Percentiles rank a stretch among this genome's conserved stretches.
Conservation (phyloP, 2,888 invertebrate genomes). For the Temnothorax ravouxi region DNA sequence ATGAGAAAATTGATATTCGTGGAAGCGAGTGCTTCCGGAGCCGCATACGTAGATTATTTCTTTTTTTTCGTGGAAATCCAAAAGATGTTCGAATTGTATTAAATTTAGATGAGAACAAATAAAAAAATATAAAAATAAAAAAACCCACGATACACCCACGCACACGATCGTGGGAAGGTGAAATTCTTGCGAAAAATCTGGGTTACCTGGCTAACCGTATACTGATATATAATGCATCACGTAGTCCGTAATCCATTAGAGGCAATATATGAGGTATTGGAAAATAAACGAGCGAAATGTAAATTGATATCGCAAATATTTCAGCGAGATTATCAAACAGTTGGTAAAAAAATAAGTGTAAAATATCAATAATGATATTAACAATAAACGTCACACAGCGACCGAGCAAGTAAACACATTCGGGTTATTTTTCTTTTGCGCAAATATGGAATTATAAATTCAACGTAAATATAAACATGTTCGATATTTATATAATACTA, state of each 20-base stretch:
- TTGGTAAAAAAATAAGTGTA: background rate
- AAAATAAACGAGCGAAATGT: background rate
- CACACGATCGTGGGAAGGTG: background rate
- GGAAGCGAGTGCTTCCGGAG: background rate
- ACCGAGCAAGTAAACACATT: background rate
- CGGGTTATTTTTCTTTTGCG: background rate
- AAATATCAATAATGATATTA: background rate
- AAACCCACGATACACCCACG: no score
- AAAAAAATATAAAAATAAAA: no score
- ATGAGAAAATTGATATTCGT: background rate
- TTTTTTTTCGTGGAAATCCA: background rate
- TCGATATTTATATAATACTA: background rate
- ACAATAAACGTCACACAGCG: background rate
- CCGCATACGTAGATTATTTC: background rate
- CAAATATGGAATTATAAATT: background rate
- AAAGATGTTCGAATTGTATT: background rate
- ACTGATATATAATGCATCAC: background rate
- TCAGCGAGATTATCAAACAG: background rate
- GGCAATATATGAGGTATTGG: background rate
- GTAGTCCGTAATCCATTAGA: background rate
- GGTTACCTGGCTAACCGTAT: background rate
- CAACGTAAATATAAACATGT: background rate
- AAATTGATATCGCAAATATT: slow-evolving; percentile 19
- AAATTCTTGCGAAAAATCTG: background rate
- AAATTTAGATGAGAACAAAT: background rate